Evolutionary conservation across 1,140 invertebrate genomes (phyloP).

Genomic region (Palaemon carinicauda): DNA sequence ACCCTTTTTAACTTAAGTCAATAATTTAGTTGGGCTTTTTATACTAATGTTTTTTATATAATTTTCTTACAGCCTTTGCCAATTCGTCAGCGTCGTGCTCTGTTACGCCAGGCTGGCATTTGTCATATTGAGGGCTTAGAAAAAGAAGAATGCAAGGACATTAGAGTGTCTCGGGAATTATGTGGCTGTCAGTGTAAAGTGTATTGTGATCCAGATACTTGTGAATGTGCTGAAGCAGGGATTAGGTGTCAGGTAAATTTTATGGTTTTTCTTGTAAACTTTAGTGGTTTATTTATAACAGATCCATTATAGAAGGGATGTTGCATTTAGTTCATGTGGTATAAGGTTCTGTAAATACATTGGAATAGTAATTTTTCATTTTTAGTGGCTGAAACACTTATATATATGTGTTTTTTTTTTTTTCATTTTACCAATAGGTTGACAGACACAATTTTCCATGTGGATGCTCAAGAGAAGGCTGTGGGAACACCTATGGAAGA

Average conservation of each 20-base stretch:
- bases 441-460: slow-evolving; percentile 96
- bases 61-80: slow-evolving; percentile 79
- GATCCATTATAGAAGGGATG: not conserved
- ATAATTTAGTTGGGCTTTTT: no score
- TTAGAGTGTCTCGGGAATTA: slow-evolving; percentile 89
- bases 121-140: slow-evolving; percentile 92
- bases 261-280: no score
- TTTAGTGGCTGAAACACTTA: not conserved
- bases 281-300: not conserved
- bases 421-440: slow-evolving; percentile 70
- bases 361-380: no score
- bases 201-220: slow-evolving; percentile 93
- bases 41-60: not conserved
- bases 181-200: slow-evolving; percentile 96
- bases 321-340: not conserved
- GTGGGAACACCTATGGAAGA: slow-evolving; percentile 88
- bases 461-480: slow-evolving; percentile 93
- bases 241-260: slow-evolving; percentile 88
- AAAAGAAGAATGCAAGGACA: slow-evolving; percentile 93
- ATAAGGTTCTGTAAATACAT: no score
- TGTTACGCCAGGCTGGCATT: slow-evolving; percentile 88
- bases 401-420: not conserved
- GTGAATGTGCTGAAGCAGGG: slow-evolving; percentile 90
- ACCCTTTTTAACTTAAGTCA: no score
- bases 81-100: slow-evolving; percentile 84